Conservation (phyloP, 1,140 invertebrate genomes). For the Drosophila sucinea region DNA sequence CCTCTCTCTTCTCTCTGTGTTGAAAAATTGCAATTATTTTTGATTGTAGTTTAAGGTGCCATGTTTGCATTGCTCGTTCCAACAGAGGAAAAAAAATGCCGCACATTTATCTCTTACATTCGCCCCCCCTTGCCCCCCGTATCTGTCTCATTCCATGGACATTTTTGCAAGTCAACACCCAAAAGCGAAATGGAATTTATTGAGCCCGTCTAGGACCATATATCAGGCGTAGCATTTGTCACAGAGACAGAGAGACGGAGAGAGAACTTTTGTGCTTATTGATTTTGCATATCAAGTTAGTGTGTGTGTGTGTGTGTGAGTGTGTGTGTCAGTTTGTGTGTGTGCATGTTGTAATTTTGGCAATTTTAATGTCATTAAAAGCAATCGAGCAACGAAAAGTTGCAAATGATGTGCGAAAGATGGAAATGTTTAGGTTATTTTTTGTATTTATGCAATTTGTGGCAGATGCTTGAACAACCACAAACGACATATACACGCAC, state of each 20-base stretch:
- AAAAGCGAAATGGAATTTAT: conserved; percentile 63
- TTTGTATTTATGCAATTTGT: conserved; percentile 77
- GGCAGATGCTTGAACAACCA: conserved; percentile 73
- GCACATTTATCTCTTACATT: conserved; percentile 61
- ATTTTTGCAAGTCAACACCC: conserved; percentile 59
- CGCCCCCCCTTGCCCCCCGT: background rate
- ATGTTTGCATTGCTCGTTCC: conserved; percentile 64
- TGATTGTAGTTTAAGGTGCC: conserved; percentile 62
- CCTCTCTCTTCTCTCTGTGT: conserved; percentile 5
- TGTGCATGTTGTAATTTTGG: conserved; percentile 70
- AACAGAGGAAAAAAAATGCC: conserved; percentile 41
- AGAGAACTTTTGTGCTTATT: conserved; percentile 63
- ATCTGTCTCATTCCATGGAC: conserved; percentile 7
- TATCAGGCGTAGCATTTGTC: conserved; percentile 70
- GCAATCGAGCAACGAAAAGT: conserved; percentile 67
- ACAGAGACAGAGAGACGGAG: conserved; percentile 28
- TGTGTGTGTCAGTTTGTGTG: conserved; percentile 19
- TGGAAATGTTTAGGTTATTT: conserved; percentile 51
- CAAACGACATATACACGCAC: conserved; percentile 45
- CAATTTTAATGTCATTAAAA: conserved; percentile 79
- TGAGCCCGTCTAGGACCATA: conserved; percentile 63
- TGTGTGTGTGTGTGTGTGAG: background rate
- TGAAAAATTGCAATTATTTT: conserved; percentile 71
- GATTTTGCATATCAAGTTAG: conserved; percentile 48
- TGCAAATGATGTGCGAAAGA: conserved; percentile 74